Base-by-base conservation (phyloP, 2,797 vertebrate species). In the Coranthus polyacanthus region DNA sequence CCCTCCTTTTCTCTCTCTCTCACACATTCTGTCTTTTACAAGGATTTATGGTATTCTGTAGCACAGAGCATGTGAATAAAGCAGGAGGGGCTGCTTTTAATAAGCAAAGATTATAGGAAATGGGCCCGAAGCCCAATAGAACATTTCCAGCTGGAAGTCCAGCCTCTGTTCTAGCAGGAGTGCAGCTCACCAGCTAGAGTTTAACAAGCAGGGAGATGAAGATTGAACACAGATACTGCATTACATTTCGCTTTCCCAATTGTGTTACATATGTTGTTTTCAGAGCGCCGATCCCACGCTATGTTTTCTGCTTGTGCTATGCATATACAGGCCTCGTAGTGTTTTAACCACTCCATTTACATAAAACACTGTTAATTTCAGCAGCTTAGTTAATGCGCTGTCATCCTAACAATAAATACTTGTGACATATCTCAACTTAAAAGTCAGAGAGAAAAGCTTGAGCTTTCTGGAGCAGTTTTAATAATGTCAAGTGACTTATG, bases 111-210 rank as follows among this genome's bases (percentile, higher is more conserved):
- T 90, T 90, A 91, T 89, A 92, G 89, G 77, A 91, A 89, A 92
- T 88, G 86, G 90, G 90, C 88, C 81, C 63, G 78, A 83, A 92
- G 89, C 89, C 88, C 86, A 90, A 91, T 89, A 89, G 92, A 92
- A 91, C 88, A 93, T 91, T 91, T 93, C 89, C 92, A 92, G 88
- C 88, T 91, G 90, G 87, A 91, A 89, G 89, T 91, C 75, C 80
- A 66, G 75, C 81, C 81, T 67, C 68, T 68, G 74, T 63, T 74
- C 78, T 69, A 73, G 75, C 68, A 73, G 69, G 44, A 88, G 78
- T 45, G 67, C 81, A 76, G 77, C 84, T 79, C 73, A 58, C 70
- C 79, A 74, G 62, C 75, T 63, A 69, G 42, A 75, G 66, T 86
- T 85, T 85, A 90, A 84, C 78, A 87, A 68, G 81, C 75, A 83